A percentile compares a stretch with the other conserved stretches of the same genome.
Evolutionary conservation across 2,113 vertebrate species (phyloP).

Genomic region (Pongo pygmaeus): DNA sequence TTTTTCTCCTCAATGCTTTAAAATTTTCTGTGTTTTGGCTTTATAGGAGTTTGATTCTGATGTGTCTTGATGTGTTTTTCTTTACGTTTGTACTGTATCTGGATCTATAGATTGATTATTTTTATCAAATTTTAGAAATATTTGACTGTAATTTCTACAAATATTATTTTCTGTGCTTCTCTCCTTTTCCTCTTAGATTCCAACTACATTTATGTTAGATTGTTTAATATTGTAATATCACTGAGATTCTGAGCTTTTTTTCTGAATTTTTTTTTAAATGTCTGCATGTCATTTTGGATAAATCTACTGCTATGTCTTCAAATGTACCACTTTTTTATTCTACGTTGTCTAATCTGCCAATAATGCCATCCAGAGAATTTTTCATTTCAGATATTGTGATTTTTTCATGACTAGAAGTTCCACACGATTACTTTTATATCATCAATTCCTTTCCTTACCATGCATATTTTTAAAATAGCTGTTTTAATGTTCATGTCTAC

Average conservation of each 20-base stretch:
- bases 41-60: neutral
- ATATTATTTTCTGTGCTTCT: neutral
- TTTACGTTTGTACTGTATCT: neutral
- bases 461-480: neutral
- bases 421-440: neutral
- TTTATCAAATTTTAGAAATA: neutral
- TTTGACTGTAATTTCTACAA: neutral
- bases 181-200: neutral
- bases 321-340: neutral
- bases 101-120: neutral
- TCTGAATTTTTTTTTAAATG: neutral
- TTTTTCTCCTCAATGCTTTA: neutral
- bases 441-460: neutral
- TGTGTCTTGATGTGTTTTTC: neutral
- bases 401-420: neutral
- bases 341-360: neutral
- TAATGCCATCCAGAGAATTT: neutral
- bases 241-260: neutral
- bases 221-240: neutral
- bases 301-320: neutral
- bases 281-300: neutral
- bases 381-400: neutral
- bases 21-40: neutral
- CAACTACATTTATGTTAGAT: neutral
- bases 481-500: neutral